Evolutionary conservation across 2,888 invertebrate genomes (phyloP), one percentile per base, ranked within the genome.

Genomic region (Silvanus unidentatus): DNA sequence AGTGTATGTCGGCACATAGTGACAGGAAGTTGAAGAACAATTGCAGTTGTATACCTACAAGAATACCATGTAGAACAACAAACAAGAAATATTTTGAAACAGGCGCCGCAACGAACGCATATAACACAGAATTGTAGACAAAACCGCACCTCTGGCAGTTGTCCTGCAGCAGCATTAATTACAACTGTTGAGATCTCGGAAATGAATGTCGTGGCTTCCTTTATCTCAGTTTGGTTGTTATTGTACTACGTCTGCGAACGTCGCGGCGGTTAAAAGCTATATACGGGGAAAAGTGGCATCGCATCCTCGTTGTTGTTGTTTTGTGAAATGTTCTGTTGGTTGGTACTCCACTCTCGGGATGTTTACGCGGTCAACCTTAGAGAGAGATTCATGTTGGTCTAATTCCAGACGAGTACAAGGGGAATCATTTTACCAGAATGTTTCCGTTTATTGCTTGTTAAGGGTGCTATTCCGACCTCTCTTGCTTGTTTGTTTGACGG

Each of bases 201-300:
- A 67, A 67, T 67, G 65, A 64, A 67, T 66, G 64, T 65, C 64
- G 66, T 60, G 66, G 67, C 65, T 66, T 63, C 63, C 64, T 65
- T 66, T 66, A 65, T 66, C 65, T 63, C 58, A 35, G 39, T 4
- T 34, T 29, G 30, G 41, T 42, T 51, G 51, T 50, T 50, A 47
- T 48, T 49, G 50, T 49, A 49, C 47, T 51, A 51, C 44, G 47
- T 48, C 48, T 48, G 45, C 44, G 45, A 48, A 44, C 41, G 34
- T 45, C 44, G 47, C 43, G 45, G 39, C 4, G 6, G 32, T 3
- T 12, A 12, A 12, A 5, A n/a, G 32, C 40, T 44, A 47, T n/a
- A n/a, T n/a, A n/a, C n/a, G n/a, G n/a, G 16, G 40, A 12, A 30
- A 16, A 28, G 32, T 10, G 34, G 44, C 32, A 28, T 39, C 28